Evolutionary conservation across 2,888 invertebrate species (phyloP).

Genomic region (Ceratothoa steindachneri): DNA sequence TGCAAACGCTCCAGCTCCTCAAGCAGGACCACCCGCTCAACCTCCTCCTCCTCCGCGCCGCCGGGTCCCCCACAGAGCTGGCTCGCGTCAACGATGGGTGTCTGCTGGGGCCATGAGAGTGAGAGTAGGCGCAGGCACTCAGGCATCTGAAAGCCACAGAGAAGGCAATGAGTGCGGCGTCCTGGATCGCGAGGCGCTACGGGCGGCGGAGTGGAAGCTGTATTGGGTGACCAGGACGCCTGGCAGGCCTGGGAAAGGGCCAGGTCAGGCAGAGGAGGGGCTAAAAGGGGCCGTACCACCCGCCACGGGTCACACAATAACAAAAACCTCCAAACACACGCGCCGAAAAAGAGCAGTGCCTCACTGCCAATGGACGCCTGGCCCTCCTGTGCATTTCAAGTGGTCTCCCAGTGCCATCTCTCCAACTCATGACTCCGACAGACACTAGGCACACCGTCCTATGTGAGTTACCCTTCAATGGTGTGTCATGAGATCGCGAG

Average conservation of each 20-base stretch:
- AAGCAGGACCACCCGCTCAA: slow-evolving; percentile 2
- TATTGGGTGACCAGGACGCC: neutral
- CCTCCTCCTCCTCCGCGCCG: too few species aligned
- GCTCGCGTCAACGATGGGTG: slow-evolving; percentile 18
- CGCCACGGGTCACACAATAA: too few species aligned
- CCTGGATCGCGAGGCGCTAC: neutral
- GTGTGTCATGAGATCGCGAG: slow-evolving; percentile 1
- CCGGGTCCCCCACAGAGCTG: neutral
- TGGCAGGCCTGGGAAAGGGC: too few species aligned
- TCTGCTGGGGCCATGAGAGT: slow-evolving; percentile 8
- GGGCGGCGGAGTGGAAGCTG: neutral
- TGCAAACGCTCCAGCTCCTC: slow-evolving; percentile 11
- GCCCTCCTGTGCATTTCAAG: slow-evolving; percentile 34
- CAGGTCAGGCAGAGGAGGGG: neutral
- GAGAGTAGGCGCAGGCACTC: neutral
- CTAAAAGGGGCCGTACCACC: neutral
- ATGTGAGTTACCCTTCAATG: slow-evolving; percentile 30
- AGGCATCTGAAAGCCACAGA: slow-evolving; percentile 14
- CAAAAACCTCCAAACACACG: too few species aligned
- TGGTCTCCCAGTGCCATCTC: slow-evolving; percentile 46
- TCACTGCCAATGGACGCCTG: neutral
- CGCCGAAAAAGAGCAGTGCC: too few species aligned
- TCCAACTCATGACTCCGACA: slow-evolving; percentile 16
- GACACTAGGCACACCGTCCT: slow-evolving; percentile 32
- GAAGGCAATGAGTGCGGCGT: neutral